Evolutionary conservation across 2,797 vertebrate species (phyloP).

Genomic region (Notolepis coatsorum): DNA sequence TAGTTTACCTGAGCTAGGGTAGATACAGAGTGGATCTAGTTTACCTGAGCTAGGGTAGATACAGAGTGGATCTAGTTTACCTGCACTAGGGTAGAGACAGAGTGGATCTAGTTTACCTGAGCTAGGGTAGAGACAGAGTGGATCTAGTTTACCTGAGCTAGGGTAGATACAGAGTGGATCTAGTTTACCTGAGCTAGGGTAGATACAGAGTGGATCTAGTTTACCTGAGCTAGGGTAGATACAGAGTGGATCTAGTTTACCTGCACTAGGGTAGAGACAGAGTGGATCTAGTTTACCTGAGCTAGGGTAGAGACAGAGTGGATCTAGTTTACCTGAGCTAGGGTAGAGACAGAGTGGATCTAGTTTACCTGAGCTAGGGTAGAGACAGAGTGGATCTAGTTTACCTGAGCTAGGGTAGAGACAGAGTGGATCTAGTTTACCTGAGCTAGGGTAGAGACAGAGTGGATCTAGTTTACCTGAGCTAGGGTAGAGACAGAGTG

Average conservation of each 20-base stretch:
- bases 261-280: constrained; percentile 92
- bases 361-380: constrained; percentile 88
- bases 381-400: too few relatives aligned
- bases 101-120: too few relatives aligned
- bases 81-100: constrained; percentile 88
- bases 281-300: constrained; percentile 90
- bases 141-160: constrained; percentile 87
- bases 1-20: constrained; percentile 88
- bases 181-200: constrained; percentile 95
- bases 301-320: too few relatives aligned
- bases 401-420: constrained; percentile 93
- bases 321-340: constrained; percentile 98
- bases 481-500: constrained; percentile 93
- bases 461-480: too few relatives aligned
- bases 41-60: constrained; percentile 93
- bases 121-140: constrained; percentile 93
- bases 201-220: constrained; percentile 91
- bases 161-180: too few relatives aligned
- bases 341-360: constrained; percentile 90
- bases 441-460: constrained; percentile 88
- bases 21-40: too few relatives aligned
- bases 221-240: constrained; percentile 88
- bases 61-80: constrained; percentile 91
- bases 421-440: constrained; percentile 91
- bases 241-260: too few relatives aligned